Percentiles rank a stretch among this genome's conserved stretches.
phyloP scores from a whole-genome alignment of 1,140 invertebrate species.

The Drosophila jambulina region DNA sequence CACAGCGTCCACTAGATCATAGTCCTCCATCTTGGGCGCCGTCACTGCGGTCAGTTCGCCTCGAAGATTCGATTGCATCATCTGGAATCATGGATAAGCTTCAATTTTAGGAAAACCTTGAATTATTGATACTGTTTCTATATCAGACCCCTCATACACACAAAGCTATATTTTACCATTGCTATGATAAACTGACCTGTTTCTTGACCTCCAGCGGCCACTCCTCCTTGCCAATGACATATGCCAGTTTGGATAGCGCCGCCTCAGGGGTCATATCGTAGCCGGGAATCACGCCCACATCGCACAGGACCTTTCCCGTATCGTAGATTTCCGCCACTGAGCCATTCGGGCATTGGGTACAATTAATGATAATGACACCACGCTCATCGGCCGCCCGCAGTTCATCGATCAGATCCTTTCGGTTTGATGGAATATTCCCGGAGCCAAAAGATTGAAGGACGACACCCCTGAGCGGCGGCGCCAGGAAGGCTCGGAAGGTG shows the following conservation, averaged over 20 bases:
- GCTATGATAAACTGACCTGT: slow-evolving; percentile 57
- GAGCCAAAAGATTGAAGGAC: slow-evolving; percentile 97
- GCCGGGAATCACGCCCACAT: slow-evolving; percentile 93
- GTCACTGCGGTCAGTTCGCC: slow-evolving; percentile 86
- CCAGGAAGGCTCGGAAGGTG: slow-evolving; percentile 92
- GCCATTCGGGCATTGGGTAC: slow-evolving; percentile 94
- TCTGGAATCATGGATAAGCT: slow-evolving; percentile 77
- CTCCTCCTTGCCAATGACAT: slow-evolving; percentile 94
- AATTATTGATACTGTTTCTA: too few species aligned
- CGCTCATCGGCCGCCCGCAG: slow-evolving; percentile 90
- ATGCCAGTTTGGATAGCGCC: slow-evolving; percentile 95
- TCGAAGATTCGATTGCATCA: slow-evolving; percentile 92
- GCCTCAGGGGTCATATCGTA: slow-evolving; percentile 98
- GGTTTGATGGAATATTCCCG: slow-evolving; percentile 95
- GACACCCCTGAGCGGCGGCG: slow-evolving; percentile 93
- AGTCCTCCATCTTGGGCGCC: slow-evolving; percentile 82
- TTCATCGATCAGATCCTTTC: slow-evolving; percentile 92
- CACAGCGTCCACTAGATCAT: slow-evolving; percentile 88
- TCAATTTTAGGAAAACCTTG: background rate
- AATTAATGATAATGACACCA: slow-evolving; percentile 96
- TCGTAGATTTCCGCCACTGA: slow-evolving; percentile 92
- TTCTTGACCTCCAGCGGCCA: slow-evolving; percentile 91
- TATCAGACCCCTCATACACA: too few species aligned
- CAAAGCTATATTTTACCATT: too few species aligned
- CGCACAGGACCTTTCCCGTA: slow-evolving; percentile 89